These are phyloP conservation scores for Dreissena rostriformis DNA, from an alignment of 1,140 invertebrate genomes.

Conservation along the genomic window DNA sequence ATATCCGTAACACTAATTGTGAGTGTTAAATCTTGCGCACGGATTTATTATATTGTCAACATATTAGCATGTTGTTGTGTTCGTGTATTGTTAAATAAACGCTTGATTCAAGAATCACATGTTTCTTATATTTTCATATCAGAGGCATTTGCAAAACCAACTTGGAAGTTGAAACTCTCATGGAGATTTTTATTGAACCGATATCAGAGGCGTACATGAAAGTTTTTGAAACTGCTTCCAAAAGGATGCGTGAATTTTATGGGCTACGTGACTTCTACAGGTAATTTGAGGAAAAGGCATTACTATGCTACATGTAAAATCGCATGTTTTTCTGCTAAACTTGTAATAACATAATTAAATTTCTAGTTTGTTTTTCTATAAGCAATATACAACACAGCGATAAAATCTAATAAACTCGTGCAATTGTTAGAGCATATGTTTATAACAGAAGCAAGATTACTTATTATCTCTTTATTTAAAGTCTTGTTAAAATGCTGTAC, in stretches of 20 bases:
- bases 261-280: conserved; percentile 78
- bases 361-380: too few relatives aligned
- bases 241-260: conserved; percentile 72
- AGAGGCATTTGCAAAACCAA: conserved; percentile 72
- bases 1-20: neutral
- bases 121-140: neutral
- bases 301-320: too few relatives aligned
- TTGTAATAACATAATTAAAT: too few relatives aligned
- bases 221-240: conserved; percentile 62
- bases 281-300: conserved; percentile 30
- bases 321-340: too few relatives aligned
- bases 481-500: conserved; percentile 76
- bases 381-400: too few relatives aligned
- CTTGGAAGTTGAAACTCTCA: neutral
- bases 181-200: conserved; percentile 53
- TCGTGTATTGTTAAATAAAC: too few relatives aligned
- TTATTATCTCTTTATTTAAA: conserved; percentile 27
- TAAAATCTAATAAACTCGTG: too few relatives aligned
- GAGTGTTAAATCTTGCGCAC: neutral
- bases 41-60: neutral
- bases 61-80: neutral
- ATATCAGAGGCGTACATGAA: conserved; percentile 67
- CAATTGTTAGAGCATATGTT: too few relatives aligned
- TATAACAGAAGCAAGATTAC: too few relatives aligned
- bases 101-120: too few relatives aligned